Base-by-base conservation (phyloP, 2,113 vertebrate species). In the Phainopepla nitens region DNA sequence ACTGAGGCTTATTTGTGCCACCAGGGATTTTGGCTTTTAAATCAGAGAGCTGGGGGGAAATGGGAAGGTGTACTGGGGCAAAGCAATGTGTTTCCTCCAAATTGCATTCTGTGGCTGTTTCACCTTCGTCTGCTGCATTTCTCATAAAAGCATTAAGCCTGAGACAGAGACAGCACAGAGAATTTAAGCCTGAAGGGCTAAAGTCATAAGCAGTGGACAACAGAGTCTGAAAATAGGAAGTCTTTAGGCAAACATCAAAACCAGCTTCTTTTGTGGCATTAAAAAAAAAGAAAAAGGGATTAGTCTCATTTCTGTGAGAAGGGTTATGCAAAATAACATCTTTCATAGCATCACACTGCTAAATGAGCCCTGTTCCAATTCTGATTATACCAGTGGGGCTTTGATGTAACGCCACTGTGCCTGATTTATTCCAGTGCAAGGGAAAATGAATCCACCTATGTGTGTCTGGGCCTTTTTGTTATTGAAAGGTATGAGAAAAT, bases 401-500 rank as follows among this genome's bases (percentile, higher is more conserved):
- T 92, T 92, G 76, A 81, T 93, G 36, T 60, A 75, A 86, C 56
- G 62, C 49, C 28, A 8, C 82, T 71, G 72, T 3, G 4, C 85
- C 68, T 50, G 64, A 92, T 89, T 90, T 92, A 75, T 90, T 86
- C 72, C 53, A 45, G 72, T 96, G 88, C 61, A 71, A 90, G 72
- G 33, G 41, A 71, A 77, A 81, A 94, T 41, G 36, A 92, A 69
- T 62, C 56, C 13, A 39, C 18, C n/a, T 29, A 0, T 84, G 41
- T 78, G 45, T 60, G 53, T 78, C 72, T 90, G 72, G 53, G 49
- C 15, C 50, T 78, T 95, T 93, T 65, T 61, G 70, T 78, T 70
- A 82, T 10, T 68, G 68, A 90, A 64, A 44, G 82, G 49, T 78
- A 83, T 68, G 88, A 90, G 57, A 92, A 95, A 93, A 96, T 56